A percentile compares a stretch with the other conserved stretches of the same genome.
These are phyloP conservation scores for Xerus inauris DNA, from an alignment of 2,113 vertebrate species.

Conservation along the genomic window DNA sequence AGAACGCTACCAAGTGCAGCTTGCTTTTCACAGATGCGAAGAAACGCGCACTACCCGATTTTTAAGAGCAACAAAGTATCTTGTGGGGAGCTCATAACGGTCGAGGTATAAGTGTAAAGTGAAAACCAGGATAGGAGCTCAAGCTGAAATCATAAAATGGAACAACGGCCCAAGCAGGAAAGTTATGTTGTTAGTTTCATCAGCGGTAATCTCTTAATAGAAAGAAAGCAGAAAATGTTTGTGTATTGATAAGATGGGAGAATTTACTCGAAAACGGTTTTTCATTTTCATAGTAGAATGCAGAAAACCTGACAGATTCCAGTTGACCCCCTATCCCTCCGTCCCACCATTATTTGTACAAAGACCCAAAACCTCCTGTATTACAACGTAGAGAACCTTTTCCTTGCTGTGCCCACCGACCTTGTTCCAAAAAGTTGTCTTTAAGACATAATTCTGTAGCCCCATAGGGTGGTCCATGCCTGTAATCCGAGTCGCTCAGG, in stretches of 20 bases:
- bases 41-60: accelerated
- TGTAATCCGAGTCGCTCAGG: no score
- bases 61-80: neutral
- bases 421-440: neutral
- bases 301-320: neutral
- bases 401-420: neutral
- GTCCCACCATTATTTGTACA: neutral
- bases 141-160: neutral
- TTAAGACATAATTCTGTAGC: neutral
- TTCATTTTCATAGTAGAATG: neutral
- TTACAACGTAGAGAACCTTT: neutral
- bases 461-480: no score
- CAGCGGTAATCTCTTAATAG: neutral
- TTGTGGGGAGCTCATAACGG: neutral
- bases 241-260: neutral
- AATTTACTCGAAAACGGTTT: neutral
- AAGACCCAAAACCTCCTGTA: accelerated
- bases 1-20: neutral
- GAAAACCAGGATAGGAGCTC: neutral
- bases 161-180: neutral
- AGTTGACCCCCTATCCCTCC: neutral
- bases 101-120: neutral
- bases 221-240: neutral
- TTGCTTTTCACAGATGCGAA: accelerated
- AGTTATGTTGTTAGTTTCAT: neutral